Conservation (phyloP, 2,797 vertebrate species). For the Alfaro cultratus region DNA sequence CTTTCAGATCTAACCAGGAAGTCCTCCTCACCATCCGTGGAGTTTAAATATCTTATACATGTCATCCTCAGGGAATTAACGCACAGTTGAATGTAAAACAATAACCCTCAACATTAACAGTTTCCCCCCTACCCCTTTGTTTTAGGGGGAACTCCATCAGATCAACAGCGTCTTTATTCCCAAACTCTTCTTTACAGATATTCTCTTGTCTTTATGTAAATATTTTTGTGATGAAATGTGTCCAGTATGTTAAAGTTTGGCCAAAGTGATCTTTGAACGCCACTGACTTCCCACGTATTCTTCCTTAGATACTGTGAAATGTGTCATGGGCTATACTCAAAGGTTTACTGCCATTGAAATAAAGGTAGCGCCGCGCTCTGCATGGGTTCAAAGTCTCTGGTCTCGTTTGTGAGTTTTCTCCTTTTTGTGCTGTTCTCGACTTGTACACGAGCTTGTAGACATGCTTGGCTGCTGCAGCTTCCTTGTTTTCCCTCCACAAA, state of each 20-base stretch:
- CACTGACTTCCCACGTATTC: constrained; percentile 80
- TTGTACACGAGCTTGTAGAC: constrained; percentile 85
- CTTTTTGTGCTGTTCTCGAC: constrained; percentile 86
- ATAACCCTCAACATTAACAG: constrained; percentile 8
- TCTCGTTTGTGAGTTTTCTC: constrained; percentile 83
- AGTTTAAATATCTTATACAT: constrained; percentile 59
- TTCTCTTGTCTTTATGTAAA: constrained; percentile 24
- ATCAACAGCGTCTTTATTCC: not conserved
- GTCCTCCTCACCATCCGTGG: constrained; percentile 20
- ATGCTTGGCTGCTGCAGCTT: constrained; percentile 90
- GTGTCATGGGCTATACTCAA: constrained; percentile 98
- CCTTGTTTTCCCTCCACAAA: constrained; percentile 77
- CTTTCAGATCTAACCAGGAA: constrained; percentile 56
- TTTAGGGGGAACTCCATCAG: constrained; percentile 27
- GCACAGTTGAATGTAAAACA: constrained; percentile 50
- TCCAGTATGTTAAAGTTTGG: constrained; percentile 34
- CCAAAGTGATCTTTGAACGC: constrained; percentile 41
- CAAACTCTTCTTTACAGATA: constrained; percentile 53
- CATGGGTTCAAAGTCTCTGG: constrained; percentile 86
- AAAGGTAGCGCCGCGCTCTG: constrained; percentile 85
- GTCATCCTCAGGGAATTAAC: constrained; percentile 49
- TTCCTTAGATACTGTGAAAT: constrained; percentile 85
- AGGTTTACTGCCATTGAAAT: constrained; percentile 94
- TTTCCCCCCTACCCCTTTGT: not conserved
- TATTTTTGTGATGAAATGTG: constrained; percentile 52